A percentile compares a stretch with the other conserved stretches of the same genome.
Conservation (phyloP, 2,113 vertebrate genomes). For the Polypterus bichir region DNA sequence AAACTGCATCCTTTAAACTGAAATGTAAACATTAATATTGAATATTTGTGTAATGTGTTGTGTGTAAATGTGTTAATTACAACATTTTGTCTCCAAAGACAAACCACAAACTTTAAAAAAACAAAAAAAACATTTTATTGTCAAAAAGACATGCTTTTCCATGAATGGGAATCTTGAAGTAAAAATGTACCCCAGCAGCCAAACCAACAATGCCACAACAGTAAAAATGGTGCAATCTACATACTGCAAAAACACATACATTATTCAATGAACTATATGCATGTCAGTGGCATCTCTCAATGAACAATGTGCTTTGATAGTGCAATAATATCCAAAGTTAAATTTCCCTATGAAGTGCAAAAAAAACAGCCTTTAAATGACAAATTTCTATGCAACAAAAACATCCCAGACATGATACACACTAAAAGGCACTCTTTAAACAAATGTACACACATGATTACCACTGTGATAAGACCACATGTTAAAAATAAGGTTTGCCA, state of each 20-base stretch:
- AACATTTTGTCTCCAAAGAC: background rate
- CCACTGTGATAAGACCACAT: background rate
- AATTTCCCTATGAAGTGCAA: conserved; percentile 12
- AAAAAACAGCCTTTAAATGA: conserved; percentile 4
- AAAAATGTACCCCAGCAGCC: conserved; percentile 18
- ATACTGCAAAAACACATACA: conserved; percentile 18
- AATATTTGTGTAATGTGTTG: background rate
- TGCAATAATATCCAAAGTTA: conserved; percentile 8
- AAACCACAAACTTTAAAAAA: conserved; percentile 13
- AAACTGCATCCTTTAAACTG: background rate
- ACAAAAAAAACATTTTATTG: conserved; percentile 34
- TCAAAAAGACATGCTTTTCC: conserved; percentile 42
- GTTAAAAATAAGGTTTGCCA: background rate
- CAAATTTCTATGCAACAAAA: background rate
- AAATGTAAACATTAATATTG: background rate
- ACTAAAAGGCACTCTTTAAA: background rate
- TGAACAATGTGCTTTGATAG: conserved; percentile 17
- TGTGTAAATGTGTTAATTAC: background rate
- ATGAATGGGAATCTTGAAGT: conserved; percentile 35
- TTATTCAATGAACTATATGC: conserved; percentile 12
- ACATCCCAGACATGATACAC: background rate
- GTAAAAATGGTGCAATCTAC: conserved; percentile 27
- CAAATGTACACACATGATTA: background rate
- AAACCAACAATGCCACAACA: conserved; percentile 20
- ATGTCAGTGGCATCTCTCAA: conserved; percentile 8